Base-by-base conservation (phyloP, 2,888 invertebrate species). In the Tuberolachnus salignus region DNA sequence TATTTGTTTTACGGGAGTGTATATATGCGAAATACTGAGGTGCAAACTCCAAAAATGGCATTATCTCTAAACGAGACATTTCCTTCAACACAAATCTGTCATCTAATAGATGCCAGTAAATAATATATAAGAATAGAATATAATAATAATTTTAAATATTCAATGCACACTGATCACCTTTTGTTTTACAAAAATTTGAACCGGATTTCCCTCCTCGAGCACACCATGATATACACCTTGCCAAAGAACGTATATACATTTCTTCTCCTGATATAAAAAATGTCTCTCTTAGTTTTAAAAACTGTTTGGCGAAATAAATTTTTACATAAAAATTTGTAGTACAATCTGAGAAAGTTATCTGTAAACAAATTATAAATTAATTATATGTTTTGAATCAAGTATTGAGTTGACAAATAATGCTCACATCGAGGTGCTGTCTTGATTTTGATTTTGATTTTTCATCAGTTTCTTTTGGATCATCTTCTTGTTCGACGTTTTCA, bases 151-250 rank as follows among this genome's bases (percentile, higher is more conserved):
- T 4, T 34, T 4, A 34, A 34, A 61, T n/a, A 74, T 49, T 19
- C 8, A 64, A 72, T 19, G 53, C 9, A 66, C 61, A n/a, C 46
- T 42, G 63, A 74, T 81, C 84, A 92, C 93, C 95, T 86, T 90
- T 89, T 55, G 96, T 97, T 88, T 98, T 98, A 84, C 94, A 94
- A 87, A 99, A 99, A 49, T 92, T 91, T 10, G 97, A 97, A 0
- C 98, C 98, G 0, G 98, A 98, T 86, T 99, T 99, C 49, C 99
- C 99, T 6, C 98, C 99, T 82, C 92, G 89, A 0, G 98, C 97
- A 66, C 93, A 93, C 97, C 97, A 98, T 75, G 92, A 92, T 51
- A 93, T 89, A 84, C 95, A 95, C 82, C 92, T 89, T 53, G 93
- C 90, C 75, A 97, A 87, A 26, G 96, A 96, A 13, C 95, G 89